Percentiles rank a stretch among this genome's conserved stretches.
phyloP scores from a whole-genome alignment of 2,797 vertebrate genomes.

The Fringilla coelebs region DNA sequence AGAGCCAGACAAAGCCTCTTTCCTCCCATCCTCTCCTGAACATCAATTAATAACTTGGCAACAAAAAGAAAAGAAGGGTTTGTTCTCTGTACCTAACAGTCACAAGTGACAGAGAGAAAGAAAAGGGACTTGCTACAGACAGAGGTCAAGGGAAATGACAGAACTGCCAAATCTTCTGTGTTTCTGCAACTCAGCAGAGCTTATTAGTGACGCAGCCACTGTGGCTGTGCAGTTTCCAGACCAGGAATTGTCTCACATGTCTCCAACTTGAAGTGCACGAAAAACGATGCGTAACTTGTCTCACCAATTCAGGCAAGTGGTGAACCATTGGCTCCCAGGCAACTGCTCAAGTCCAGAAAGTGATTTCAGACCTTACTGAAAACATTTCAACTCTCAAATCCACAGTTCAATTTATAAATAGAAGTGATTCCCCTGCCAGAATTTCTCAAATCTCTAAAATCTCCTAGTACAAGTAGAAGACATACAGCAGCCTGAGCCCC shows the following conservation, averaged over 20 bases:
- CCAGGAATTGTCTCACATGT: not conserved
- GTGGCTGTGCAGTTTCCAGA: not conserved
- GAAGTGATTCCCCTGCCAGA: not conserved
- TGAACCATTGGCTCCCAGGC: not conserved
- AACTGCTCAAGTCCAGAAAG: not conserved
- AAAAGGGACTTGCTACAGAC: conserved; percentile 45
- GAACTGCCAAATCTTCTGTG: conserved; percentile 31
- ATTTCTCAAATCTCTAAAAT: not conserved
- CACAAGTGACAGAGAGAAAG: conserved; percentile 43
- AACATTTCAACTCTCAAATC: not conserved
- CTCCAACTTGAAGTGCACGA: not conserved
- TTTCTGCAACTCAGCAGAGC: not conserved
- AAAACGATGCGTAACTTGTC: not conserved
- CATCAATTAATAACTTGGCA: conserved; percentile 66
- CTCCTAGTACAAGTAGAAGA: not conserved
- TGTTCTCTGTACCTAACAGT: conserved; percentile 64
- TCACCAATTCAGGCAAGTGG: not conserved
- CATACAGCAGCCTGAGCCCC: not conserved
- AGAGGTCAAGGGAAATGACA: conserved; percentile 41
- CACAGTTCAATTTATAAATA: not conserved
- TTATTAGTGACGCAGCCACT: not conserved
- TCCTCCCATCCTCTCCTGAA: conserved; percentile 64
- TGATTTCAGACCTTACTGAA: not conserved
- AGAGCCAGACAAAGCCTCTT: conserved; percentile 69
- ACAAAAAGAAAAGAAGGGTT: conserved; percentile 67